Conservation (phyloP, 2,797 vertebrate genomes). For the Acanthopagrus latus region DNA sequence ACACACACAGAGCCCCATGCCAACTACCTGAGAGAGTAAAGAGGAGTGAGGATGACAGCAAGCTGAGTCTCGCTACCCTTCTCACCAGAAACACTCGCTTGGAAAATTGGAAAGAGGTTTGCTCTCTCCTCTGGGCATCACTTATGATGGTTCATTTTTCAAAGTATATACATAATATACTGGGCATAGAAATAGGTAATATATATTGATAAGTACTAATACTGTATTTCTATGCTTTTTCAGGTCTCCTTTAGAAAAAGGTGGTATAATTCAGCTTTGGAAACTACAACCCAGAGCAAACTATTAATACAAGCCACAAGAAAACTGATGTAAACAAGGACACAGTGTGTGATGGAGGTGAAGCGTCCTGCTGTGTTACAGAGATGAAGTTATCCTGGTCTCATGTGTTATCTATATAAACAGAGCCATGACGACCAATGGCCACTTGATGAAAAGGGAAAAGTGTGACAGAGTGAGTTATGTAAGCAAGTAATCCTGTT, state of each 20-base stretch:
- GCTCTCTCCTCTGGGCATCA: constrained; percentile 50
- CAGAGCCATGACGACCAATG: background rate
- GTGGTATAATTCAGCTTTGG: constrained; percentile 4
- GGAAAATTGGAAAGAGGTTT: constrained; percentile 74
- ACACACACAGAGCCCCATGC: constrained; percentile 34
- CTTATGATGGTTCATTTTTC: constrained; percentile 53
- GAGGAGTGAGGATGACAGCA: constrained; percentile 65
- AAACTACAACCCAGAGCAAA: constrained; percentile 7
- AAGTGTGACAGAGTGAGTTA: background rate
- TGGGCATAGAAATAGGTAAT: constrained; percentile 19
- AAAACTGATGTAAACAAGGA: constrained; percentile 45
- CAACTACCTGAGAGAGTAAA: constrained; percentile 69
- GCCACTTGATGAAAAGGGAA: background rate
- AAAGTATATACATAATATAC: constrained; percentile 38
- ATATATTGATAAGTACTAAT: background rate
- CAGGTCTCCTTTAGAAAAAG: constrained; percentile 22
- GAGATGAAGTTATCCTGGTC: background rate
- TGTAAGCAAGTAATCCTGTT: background rate
- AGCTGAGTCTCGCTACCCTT: constrained; percentile 55
- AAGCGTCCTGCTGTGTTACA: constrained; percentile 11
- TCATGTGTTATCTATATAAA: background rate
- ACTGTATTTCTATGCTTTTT: background rate
- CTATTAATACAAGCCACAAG: constrained; percentile 21
- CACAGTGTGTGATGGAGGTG: constrained; percentile 32
- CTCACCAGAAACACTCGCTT: constrained; percentile 64